Evolutionary conservation across 2,888 invertebrate genomes (phyloP).

Genomic region (Eristalis pertinax): DNA sequence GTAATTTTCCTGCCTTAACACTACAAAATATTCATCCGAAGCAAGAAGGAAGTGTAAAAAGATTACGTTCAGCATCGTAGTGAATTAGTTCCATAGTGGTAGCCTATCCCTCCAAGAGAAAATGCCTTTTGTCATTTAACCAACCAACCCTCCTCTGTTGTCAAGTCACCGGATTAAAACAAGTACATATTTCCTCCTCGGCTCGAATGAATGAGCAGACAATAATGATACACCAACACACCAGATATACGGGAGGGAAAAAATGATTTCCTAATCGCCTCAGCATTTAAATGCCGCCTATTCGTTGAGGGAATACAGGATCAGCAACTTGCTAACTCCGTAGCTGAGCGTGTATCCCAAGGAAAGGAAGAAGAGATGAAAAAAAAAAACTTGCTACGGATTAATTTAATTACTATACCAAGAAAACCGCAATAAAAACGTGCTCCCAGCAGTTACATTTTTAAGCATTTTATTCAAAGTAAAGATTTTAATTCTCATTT

Average conservation of each 20-base stretch:
- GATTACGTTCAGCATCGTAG: not conserved
- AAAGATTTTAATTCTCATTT: constrained; percentile 53
- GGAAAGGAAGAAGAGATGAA: no score
- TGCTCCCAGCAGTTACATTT: constrained; percentile 29
- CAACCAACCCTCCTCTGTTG: not conserved
- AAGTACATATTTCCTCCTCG: not conserved
- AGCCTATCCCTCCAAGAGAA: not conserved
- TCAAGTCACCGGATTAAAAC: not conserved
- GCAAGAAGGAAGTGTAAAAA: not conserved
- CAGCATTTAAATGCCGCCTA: constrained; percentile 49
- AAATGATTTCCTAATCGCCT: constrained; percentile 53
- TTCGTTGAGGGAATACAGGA: constrained; percentile 35
- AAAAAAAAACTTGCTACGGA: constrained; percentile 40
- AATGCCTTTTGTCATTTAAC: not conserved
- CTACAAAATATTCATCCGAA: not conserved
- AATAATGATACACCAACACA: not conserved
- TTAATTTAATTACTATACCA: constrained; percentile 57
- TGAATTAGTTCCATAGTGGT: not conserved
- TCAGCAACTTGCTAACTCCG: constrained; percentile 54
- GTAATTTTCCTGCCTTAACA: not conserved
- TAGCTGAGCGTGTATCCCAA: constrained; percentile 1
- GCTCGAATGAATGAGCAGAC: not conserved
- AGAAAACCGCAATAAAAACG: constrained; percentile 43
- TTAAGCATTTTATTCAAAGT: constrained; percentile 14
- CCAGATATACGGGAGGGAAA: not conserved